Conservation (phyloP, 2,797 vertebrate species). For the Smutsia temminckii region DNA sequence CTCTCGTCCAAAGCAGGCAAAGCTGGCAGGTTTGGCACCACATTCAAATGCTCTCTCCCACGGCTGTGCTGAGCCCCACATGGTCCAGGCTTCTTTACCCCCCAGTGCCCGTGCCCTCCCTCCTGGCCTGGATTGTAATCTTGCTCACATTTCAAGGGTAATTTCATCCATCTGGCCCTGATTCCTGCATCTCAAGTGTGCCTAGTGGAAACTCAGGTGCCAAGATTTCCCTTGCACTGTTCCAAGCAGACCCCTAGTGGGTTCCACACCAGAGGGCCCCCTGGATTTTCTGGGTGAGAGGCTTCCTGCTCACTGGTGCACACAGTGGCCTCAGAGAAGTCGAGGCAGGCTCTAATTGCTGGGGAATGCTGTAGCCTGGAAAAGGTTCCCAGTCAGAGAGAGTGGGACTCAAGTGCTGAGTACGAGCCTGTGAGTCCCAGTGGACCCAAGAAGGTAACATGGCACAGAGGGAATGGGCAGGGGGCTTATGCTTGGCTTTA, state of each 20-base stretch:
- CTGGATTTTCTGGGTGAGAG: not conserved
- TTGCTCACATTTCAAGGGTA: slow-evolving; percentile 57
- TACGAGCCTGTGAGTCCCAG: accelerated
- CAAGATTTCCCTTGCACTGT: not conserved
- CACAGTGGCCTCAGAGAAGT: not conserved
- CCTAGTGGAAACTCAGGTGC: not conserved
- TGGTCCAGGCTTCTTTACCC: not conserved
- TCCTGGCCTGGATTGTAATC: not conserved
- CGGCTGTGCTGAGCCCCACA: not conserved
- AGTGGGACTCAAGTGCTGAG: not conserved
- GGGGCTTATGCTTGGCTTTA: not conserved
- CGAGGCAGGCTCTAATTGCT: not conserved
- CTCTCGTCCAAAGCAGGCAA: not conserved
- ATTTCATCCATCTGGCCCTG: slow-evolving; percentile 68
- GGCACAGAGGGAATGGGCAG: not conserved
- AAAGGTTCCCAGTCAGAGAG: not conserved
- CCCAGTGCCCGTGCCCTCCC: not conserved
- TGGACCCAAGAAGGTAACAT: not conserved
- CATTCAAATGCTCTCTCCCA: not conserved
- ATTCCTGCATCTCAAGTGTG: slow-evolving; percentile 28
- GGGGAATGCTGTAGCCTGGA: not conserved
- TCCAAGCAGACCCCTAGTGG: slow-evolving; percentile 14
- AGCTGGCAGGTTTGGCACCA: not conserved
- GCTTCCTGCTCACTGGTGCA: not conserved
- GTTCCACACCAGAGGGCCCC: not conserved